Base-by-base conservation (phyloP, 1,140 invertebrate species). In the Zaprionus nigranus region DNA sequence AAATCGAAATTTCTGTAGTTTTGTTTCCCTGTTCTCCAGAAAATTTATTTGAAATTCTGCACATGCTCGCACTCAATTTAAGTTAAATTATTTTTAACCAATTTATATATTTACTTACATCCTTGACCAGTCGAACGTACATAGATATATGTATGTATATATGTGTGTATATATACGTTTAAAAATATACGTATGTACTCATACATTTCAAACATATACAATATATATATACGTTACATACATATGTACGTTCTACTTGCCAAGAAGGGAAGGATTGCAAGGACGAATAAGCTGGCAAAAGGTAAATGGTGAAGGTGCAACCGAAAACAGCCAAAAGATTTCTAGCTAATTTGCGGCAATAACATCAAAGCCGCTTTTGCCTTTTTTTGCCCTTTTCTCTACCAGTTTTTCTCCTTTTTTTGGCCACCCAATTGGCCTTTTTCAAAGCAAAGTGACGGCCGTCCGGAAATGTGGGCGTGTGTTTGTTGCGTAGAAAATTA, bases 311-410 rank as follows among this genome's bases (percentile, higher is more conserved):
- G 53, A 59, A 70, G 43, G 59, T 69, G 75, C 30, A 65, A 43
- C 57, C 57, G 36, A 72, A 76, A 83, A 86, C 74, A 79, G 72
- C 51, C 66, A 85, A 88, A 88, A 88, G 85, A 90, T 85, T 90
- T 90, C 79, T 88, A 85, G 85, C 85, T 88, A 88, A 88, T 88
- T 88, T 88, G 85, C 85, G 78, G 85, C 85, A 88, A 90, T 88
- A 88, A 88, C 85, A 88, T 90, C 85, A 88, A 88, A 87, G 85
- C 81, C 61, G 78, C 79, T 77, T 90, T 77, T 71, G 53, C 57
- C 67, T 81, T 83, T 87, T 85, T 87, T 79, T 72, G 80, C 80
- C 70, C 78, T 81, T 88, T 87, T 75, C 53, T 74, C 30, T 67
- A 1, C 7, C n/a, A 53, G 30, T 61, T 62, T 60, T 61, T 65